A percentile compares a stretch with the other conserved stretches of the same genome.
These are phyloP conservation scores for Crypturellus tataupa DNA, from an alignment of 2,797 vertebrate species.

Conservation along the genomic window DNA sequence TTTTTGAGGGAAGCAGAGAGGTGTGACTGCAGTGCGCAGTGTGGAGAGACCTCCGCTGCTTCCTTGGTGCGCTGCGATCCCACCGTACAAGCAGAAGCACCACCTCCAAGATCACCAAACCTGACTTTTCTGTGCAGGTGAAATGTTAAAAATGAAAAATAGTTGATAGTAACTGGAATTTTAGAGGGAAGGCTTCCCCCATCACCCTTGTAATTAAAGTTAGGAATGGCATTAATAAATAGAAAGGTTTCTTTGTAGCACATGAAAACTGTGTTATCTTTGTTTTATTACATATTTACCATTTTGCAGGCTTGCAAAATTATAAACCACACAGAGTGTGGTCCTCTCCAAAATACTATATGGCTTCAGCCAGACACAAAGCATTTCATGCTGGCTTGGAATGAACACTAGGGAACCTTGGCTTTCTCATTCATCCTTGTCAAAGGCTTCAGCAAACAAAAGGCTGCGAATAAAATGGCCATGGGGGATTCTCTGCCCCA, in stretches of 20 bases:
- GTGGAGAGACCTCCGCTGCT: constrained; percentile 5
- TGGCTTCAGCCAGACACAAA: rapidly evolving
- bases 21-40: neutral
- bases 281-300: neutral
- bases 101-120: neutral
- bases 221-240: neutral
- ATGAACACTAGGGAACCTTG: neutral
- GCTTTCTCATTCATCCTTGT: neutral
- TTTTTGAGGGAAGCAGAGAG: constrained; percentile 6
- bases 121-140: neutral
- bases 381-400: neutral
- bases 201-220: neutral
- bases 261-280: neutral
- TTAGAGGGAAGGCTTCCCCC: neutral
- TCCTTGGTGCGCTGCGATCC: neutral
- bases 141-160: neutral
- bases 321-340: neutral
- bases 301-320: neutral
- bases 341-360: neutral
- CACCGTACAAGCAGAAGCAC: neutral
- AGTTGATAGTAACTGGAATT: neutral
- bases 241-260: neutral
- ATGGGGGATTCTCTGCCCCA: neutral
- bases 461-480: neutral
- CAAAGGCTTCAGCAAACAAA: neutral